These are phyloP conservation scores for Lepidurus packardi DNA, from an alignment of 1,140 invertebrate genomes.

Conservation along the genomic window DNA sequence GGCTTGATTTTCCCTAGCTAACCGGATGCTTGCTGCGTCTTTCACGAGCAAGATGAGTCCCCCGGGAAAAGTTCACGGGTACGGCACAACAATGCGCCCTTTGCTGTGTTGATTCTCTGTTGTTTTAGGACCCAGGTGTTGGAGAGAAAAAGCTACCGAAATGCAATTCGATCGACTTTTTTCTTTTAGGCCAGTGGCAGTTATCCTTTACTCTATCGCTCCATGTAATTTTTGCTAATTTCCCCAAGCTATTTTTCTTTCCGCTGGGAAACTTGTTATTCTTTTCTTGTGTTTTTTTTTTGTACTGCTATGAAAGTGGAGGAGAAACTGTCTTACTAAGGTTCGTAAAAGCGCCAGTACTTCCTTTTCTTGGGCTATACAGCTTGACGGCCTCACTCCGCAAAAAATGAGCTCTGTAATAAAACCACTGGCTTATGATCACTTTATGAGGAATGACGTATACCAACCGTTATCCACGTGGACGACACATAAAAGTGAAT, in stretches of 20 bases:
- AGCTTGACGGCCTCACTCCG: background rate
- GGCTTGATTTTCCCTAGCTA: conserved; percentile 8
- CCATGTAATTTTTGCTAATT: background rate
- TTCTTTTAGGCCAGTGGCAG: background rate
- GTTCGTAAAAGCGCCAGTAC: background rate
- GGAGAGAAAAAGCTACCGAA: background rate
- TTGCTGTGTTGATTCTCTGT: background rate
- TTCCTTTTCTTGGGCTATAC: background rate
- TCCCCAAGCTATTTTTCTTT: background rate
- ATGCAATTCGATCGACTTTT: conserved; percentile 22
- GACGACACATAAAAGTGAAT: background rate
- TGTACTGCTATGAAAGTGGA: background rate
- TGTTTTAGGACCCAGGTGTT: background rate
- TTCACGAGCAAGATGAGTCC: conserved; percentile 10
- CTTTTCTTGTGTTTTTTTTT: background rate
- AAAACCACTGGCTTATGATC: conserved; percentile 4
- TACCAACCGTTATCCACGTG: background rate
- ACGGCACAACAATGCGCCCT: background rate
- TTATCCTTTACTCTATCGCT: background rate
- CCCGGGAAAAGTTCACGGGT: background rate
- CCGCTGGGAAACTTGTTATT: background rate
- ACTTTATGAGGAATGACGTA: background rate
- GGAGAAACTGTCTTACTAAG: no score
- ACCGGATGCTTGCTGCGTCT: conserved; percentile 9
- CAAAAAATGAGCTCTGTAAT: background rate